Evolutionary conservation across 2,888 invertebrate genomes (phyloP), one percentile per base, ranked within the genome.

Genomic region (Volucella inanis): DNA sequence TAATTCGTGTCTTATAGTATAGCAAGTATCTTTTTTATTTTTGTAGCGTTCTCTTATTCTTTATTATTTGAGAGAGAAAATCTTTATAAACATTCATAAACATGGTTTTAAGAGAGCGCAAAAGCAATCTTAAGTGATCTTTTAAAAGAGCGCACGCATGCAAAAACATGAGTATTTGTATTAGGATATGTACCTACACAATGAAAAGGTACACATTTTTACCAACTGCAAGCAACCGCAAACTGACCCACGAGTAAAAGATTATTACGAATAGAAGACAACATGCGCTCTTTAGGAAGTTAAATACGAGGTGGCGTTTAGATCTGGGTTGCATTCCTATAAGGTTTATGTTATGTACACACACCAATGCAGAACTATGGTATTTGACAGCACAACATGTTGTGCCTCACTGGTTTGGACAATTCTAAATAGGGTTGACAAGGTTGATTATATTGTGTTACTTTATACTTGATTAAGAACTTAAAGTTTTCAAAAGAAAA

Each of bases 21-120:
- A 62, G 54, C 55, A 55, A 64, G 62, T 22, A 74, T 64, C 47
- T 64, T 39, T 39, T 70, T 15, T 31, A 31, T 31, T 31, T 54
- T 31, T 15, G 22, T 12, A 22, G 3, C 18, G 18, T 22, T 49
- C 31, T 8, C 47, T 31, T 6, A 12, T 14, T 38, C 55, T 64
- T 47, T 64, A 74, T 72, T 74, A 47, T 49, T 64, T 47, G 14
- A 2, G 4, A 14, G 31, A 49, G 43, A 39, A 9, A n/a, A 15
- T 45, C 9, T 62, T 31, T 62, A 22, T 22, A 22, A 9, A 54
- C 10, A 22, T 49, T n/a, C 0, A 31, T 10, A 11, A 22, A 10
- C 22, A 22, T 9, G 12, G 15, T 4, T 1, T 54, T 11, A n/a
- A 18, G 9, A 10, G 22, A 18, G 8, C 1, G 11, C 54, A 4